A percentile compares a stretch with the other conserved stretches of the same genome.
Evolutionary conservation across 2,888 invertebrate species (phyloP).

Genomic region (Chrysomela aeneicollis): DNA sequence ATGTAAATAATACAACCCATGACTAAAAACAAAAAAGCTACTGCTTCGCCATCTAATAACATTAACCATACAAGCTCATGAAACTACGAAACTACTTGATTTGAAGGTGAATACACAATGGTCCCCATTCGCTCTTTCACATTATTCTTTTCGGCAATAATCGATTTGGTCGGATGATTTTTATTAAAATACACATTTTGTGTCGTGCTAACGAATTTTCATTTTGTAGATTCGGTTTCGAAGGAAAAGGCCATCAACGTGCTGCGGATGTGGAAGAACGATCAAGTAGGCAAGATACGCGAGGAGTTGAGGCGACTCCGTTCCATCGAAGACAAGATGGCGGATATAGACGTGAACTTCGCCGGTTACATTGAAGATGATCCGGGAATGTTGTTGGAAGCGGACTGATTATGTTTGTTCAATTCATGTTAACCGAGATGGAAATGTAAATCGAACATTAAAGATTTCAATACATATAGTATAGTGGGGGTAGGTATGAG

Average conservation of each 20-base stretch:
- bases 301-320: constrained; percentile 54
- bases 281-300: constrained; percentile 56
- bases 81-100: no score
- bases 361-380: constrained; percentile 30
- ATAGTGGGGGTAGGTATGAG: no score
- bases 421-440: background rate
- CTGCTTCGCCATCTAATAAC: no score
- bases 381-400: constrained; percentile 19
- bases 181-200: no score
- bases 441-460: background rate
- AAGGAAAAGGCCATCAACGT: constrained; percentile 51
- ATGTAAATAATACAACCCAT: no score
- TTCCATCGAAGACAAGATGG: constrained; percentile 54
- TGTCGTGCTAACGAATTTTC: background rate
- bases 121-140: no score
- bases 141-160: no score
- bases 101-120: no score
- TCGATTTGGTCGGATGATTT: no score
- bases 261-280: constrained; percentile 52
- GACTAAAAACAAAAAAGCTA: no score
- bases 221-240: constrained; percentile 43
- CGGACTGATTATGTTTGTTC: background rate
- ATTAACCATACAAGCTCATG: no score
- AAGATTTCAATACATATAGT: no score
- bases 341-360: constrained; percentile 45